Base-by-base conservation (phyloP, 2,113 vertebrate genomes). In the Phocoena phocoena region DNA sequence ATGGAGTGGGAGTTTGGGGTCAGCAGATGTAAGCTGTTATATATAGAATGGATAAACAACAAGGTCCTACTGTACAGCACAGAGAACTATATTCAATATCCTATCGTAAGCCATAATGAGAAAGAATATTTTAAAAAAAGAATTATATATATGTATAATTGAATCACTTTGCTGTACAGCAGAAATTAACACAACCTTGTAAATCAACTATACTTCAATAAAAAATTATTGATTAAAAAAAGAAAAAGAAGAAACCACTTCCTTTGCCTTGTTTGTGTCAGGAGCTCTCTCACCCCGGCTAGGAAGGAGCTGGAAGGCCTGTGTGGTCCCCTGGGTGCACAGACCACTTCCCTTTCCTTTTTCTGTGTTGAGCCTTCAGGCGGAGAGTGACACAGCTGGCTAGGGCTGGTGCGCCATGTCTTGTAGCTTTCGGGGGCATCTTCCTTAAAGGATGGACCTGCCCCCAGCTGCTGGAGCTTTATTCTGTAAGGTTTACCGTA, bases 401-500 rank as follows among this genome's bases (percentile, higher is more conserved):
- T 8, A 1, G 2, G 2, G 11, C 0, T 36, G 36, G 8, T 8
- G 36, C 1, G 18, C 25, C 3, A 0, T 1, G n/a, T 5, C 31
- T 50, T 14, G 2, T 41, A 13, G 44, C 50, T 41, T 33, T 36
- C 14, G 0, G 65, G n/a, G 62, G 28, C 23, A 33, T n/a, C 53
- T 47, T 21, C 74, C 86, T 38, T 11, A 70, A 44, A 53, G 44
- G 41, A 23, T 38, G 67, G 50, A 31, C 86, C 82, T 53, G n/a
- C 82, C 92, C 93, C 77, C 28, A 70, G n/a, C 91, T 58, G 88
- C 82, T 36, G 55, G 3, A 41, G 68, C 79, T 82, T 91, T 41
- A 55, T 88, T n/a, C 17, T 62, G 92, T 55, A 97, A 90, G 96
- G 83, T 94, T 97, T 93, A n/a, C 81, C 47, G 58, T 28, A n/a